Evolutionary conservation across 2,888 invertebrate genomes (phyloP).

Genomic region (Phengaris alcon): DNA sequence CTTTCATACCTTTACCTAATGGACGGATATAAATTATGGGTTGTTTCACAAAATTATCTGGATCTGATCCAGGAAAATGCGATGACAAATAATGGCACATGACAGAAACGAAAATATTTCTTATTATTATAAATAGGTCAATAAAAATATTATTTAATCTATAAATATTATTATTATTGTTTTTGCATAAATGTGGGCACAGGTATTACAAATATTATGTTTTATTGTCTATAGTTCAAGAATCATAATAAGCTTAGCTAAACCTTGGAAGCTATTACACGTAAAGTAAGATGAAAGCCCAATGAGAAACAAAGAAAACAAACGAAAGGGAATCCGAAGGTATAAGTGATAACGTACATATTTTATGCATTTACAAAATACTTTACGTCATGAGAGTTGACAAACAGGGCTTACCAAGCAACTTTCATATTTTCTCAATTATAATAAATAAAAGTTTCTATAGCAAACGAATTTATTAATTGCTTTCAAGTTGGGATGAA

Average conservation of each 20-base stretch:
- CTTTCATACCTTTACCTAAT: neutral
- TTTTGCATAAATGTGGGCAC: no score
- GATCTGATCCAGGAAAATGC: neutral
- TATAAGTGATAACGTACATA: conserved; percentile 12
- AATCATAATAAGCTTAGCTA: no score
- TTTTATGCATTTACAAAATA: conserved; percentile 4
- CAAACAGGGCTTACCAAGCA: neutral
- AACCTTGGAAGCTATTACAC: no score
- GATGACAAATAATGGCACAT: neutral
- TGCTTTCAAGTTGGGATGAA: no score
- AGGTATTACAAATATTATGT: no score
- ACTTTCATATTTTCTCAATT: no score
- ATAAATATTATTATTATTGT: no score
- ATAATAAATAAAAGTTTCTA: no score
- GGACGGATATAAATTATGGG: neutral
- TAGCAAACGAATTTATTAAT: no score
- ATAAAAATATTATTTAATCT: no score
- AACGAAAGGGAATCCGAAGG: neutral
- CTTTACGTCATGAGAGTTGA: neutral
- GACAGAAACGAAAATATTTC: neutral
- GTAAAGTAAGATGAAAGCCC: no score
- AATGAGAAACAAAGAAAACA: neutral
- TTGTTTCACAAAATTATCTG: neutral
- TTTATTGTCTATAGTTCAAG: no score
- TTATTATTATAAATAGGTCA: neutral